phyloP scores from a whole-genome alignment of 2,113 vertebrate genomes.

The Melanostigma gelatinosum region DNA sequence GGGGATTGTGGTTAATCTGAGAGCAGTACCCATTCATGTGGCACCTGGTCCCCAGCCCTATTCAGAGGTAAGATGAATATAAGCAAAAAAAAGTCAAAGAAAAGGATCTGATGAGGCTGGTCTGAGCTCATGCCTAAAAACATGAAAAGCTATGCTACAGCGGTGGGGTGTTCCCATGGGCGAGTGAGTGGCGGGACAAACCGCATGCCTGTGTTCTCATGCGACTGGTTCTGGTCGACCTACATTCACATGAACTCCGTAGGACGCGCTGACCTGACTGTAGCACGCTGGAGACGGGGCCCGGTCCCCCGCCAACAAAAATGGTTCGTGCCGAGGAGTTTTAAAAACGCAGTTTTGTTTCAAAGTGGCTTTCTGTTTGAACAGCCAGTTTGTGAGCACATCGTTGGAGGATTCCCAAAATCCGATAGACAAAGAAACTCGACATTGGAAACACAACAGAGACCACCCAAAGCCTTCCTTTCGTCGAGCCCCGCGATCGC shows the following conservation, averaged over 20 bases:
- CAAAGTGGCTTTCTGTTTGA: conserved; percentile 33
- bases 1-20: conserved; percentile 72
- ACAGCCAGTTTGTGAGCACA: conserved; percentile 53
- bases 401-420: conserved; percentile 65
- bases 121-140: conserved; percentile 62
- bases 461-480: conserved; percentile 70
- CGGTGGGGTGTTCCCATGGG: conserved; percentile 64
- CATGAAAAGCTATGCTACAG: conserved; percentile 59
- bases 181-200: conserved; percentile 65
- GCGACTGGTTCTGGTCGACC: conserved; percentile 63
- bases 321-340: conserved; percentile 14
- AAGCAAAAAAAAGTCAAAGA: conserved; percentile 48
- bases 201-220: conserved; percentile 58
- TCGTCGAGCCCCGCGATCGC: conserved; percentile 18
- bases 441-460: conserved; percentile 46
- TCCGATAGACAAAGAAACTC: conserved; percentile 43
- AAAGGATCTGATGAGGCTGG: conserved; percentile 67
- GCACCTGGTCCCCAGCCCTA: conserved; percentile 73
- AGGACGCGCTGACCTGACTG: conserved; percentile 55
- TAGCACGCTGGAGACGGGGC: conserved; percentile 35
- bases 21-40: conserved; percentile 71
- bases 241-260: conserved; percentile 69
- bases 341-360: conserved; percentile 37
- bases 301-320: conserved; percentile 8
- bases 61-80: conserved; percentile 71